Base-by-base conservation (phyloP, 53 echinoderm and acorn worm genomes). In the Holothuria scabra region DNA sequence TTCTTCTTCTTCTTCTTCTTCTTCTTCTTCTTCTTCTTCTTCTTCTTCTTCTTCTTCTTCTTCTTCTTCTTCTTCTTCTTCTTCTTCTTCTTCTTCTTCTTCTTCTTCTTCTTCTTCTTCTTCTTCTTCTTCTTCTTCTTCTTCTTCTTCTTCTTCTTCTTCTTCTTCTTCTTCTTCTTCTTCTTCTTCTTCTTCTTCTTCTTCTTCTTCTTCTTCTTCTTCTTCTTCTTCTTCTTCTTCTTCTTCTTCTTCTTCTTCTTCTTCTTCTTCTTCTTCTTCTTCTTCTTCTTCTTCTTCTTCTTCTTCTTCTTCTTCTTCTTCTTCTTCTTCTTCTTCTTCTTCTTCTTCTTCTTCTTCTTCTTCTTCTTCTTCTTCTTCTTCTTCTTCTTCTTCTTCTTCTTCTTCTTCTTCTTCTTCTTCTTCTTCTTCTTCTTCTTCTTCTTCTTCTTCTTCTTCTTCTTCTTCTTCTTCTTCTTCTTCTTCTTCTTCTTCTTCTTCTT, bases 11-110 rank as follows among this genome's bases (percentile, higher is more conserved):
- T 58, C 59, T 58, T 58, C 59, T 58, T 58, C 59, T 58, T 58
- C 59, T 58, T 58, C 59, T 58, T 58, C 59, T 58, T 58, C 59
- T 58, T 58, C 59, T 58, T 58, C 59, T 58, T 58, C 59, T 58
- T 21, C 59, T 58, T 58, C 59, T 58, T 58, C 59, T 58, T 58
- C 59, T 58, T 58, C 59, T 58, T 21, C 59, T 58, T 21, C 59
- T 58, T 21, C 59, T 58, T 21, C 59, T 58, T 21, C 59, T 58
- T 21, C 59, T 58, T 58, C 59, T 58, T 58, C 59, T 58, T 58
- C 59, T 58, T 58, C 59, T 58, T 58, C 59, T 58, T 58, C 59
- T 58, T 58, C 59, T 21, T 58, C 59, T 58, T 58, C 59, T 58
- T 58, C 21, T 58, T 14, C 59, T 58, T 21, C 59, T 58, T 58